Evolutionary conservation across 23 tunicate species (phyloP), one percentile per base, ranked within the genome.

Genomic region (Aplidium turbinatum): DNA sequence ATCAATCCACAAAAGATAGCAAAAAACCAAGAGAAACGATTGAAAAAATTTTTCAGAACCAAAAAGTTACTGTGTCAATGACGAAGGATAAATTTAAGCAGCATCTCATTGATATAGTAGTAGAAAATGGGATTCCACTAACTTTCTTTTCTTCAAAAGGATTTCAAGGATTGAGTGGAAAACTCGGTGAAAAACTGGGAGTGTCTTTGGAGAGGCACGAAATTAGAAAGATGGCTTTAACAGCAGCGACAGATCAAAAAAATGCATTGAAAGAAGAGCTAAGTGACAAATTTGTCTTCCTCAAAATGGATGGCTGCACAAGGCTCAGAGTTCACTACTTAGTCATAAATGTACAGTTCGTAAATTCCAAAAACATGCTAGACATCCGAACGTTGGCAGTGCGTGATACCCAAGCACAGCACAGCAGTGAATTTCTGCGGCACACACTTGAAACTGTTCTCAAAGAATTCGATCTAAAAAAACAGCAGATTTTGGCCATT

Each of bases 301-400:
- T 62, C 22, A 62, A 62, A 30, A 62, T 62, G 68, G 68, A 62
- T 62, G 68, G 68, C 9, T 62, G 68, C 56, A 38, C 25, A 38
- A 68, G 74, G 57, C 74, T 38, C 74, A 68, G 22, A 68, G 39
- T 38, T 38, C 38, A 40, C 74, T 68, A 38, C 39, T 68, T 68
- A 38, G 56, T 38, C 7, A 62, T 62, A 11, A 62, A 62, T 11
- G 68, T n/a, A 16, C 62, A 16, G 23, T 16, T 55, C 54, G 39
- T 68, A 38, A 61, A 68, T 39, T 68, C 74, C 33, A 68, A 68
- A 68, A 68, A 40, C 39, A 29, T 38, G 22, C 61, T 68, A 26
- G 39, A 61, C 27, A 68, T 68, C 74, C 39, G 38, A 38, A 68
- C 74, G 39, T 68, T 68, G 74, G 74, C 74, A 68, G 74, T 68